A percentile compares a stretch with the other conserved stretches of the same genome.
phyloP scores from a whole-genome alignment of 2,113 vertebrate species.

The Brienomyrus longianalis region DNA sequence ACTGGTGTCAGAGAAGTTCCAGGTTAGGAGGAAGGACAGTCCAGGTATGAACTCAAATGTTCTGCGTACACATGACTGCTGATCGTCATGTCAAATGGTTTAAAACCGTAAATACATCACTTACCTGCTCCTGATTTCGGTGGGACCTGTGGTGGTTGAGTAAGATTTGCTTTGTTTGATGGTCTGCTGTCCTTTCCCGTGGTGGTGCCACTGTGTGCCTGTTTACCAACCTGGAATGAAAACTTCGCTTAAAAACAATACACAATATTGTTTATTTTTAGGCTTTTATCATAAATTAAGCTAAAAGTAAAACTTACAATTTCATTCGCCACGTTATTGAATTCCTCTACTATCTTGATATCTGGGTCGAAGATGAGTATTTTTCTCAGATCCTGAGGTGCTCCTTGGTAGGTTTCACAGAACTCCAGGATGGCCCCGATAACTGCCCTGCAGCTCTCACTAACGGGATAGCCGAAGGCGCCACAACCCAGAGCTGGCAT shows the following conservation, averaged over 20 bases:
- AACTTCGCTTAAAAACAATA: background rate
- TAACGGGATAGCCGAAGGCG: slow-evolving; percentile 30
- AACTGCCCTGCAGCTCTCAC: slow-evolving; percentile 30
- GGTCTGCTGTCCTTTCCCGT: background rate
- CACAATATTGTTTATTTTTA: background rate
- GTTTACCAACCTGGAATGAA: background rate
- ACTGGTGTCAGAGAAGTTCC: background rate
- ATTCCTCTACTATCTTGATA: slow-evolving; percentile 28
- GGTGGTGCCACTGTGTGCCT: slow-evolving; percentile 24
- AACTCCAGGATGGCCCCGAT: slow-evolving; percentile 29
- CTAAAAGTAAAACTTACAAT: slow-evolving; percentile 18
- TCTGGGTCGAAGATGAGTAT: slow-evolving; percentile 36
- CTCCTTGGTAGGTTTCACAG: background rate
- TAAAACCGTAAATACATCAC: slow-evolving; percentile 20
- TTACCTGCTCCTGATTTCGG: background rate
- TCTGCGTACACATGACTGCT: background rate
- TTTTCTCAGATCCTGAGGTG: slow-evolving; percentile 25
- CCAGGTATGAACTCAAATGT: background rate
- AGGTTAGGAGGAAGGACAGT: background rate
- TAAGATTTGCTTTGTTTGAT: background rate
- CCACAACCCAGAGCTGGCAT: slow-evolving; percentile 30
- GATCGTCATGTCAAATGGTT: background rate
- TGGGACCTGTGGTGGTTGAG: background rate
- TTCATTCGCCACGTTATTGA: slow-evolving; percentile 21
- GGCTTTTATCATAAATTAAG: background rate